These are phyloP conservation scores for Zalophus californianus DNA, from an alignment of 2,797 vertebrate species.

Conservation along the genomic window DNA sequence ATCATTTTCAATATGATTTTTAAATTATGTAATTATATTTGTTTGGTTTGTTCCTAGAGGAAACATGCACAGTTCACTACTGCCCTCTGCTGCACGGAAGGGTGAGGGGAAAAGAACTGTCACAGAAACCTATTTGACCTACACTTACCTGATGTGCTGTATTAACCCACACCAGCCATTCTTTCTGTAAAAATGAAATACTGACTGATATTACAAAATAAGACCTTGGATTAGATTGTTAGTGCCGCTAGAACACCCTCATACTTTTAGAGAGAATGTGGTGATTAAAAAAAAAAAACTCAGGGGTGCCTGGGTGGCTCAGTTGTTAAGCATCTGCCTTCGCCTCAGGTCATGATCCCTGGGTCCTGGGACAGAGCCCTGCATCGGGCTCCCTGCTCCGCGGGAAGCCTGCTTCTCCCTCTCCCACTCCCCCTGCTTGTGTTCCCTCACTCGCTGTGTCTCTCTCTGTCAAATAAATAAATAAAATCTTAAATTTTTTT, in stretches of 20 bases:
- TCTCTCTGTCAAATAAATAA: too few species aligned
- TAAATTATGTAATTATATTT: not conserved
- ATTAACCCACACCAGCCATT: not conserved
- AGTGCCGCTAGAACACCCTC: not conserved
- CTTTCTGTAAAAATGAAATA: not conserved
- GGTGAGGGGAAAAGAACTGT: not conserved
- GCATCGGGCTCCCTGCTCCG: too few species aligned
- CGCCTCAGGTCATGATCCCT: too few species aligned
- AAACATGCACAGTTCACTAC: slow-evolving; percentile 51
- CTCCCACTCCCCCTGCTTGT: too few species aligned
- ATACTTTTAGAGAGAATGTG: not conserved
- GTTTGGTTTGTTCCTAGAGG: not conserved
- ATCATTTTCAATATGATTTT: not conserved
- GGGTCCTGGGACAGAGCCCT: too few species aligned
- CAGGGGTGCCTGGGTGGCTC: not conserved
- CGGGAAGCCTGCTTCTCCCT: too few species aligned
- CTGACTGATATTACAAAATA: not conserved
- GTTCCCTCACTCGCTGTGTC: too few species aligned
- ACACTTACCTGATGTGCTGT: not conserved
- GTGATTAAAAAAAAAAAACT: not conserved
- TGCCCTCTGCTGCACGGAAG: slow-evolving; percentile 77
- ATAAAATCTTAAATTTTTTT: not conserved
- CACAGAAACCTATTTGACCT: not conserved
- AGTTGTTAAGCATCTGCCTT: too few species aligned
- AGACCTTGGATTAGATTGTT: not conserved